These are phyloP conservation scores for Phasia obesa DNA, from an alignment of 2,888 invertebrate genomes.

Conservation along the genomic window DNA sequence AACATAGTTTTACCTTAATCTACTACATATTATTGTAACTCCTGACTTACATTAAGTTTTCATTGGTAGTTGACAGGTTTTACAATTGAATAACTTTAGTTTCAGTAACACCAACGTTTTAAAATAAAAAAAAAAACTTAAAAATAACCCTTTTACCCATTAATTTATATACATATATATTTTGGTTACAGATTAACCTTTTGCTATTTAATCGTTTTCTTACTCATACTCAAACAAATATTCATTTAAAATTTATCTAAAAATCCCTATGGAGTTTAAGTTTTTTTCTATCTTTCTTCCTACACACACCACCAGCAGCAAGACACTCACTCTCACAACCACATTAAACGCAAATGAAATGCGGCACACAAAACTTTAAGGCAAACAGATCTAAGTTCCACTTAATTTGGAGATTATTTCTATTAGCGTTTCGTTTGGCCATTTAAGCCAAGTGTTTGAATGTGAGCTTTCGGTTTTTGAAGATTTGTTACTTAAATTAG, in stretches of 20 bases:
- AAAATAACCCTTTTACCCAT: no score
- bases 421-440: slow-evolving; percentile 34
- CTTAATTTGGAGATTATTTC: slow-evolving; percentile 65
- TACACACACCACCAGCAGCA: neutral
- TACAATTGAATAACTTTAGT: slow-evolving; percentile 34
- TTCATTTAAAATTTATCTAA: slow-evolving; percentile 46
- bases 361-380: neutral
- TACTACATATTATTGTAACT: no score
- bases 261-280: slow-evolving; percentile 49
- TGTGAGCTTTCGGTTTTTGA: slow-evolving; percentile 35
- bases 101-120: neutral
- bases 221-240: slow-evolving; percentile 4
- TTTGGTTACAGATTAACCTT: slow-evolving; percentile 60
- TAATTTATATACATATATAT: neutral
- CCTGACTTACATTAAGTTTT: neutral
- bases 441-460: slow-evolving; percentile 11
- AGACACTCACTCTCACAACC: neutral
- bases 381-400: slow-evolving; percentile 26
- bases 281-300: slow-evolving; percentile 34
- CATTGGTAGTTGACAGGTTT: neutral
- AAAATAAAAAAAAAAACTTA: slow-evolving; percentile 9
- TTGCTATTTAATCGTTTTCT: slow-evolving; percentile 41
- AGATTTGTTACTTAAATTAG: slow-evolving; percentile 72
- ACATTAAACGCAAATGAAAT: slow-evolving; percentile 11
- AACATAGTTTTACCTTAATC: no score